Evolutionary conservation across 2,888 invertebrate species (phyloP).

Genomic region (Drosophila monieri): DNA sequence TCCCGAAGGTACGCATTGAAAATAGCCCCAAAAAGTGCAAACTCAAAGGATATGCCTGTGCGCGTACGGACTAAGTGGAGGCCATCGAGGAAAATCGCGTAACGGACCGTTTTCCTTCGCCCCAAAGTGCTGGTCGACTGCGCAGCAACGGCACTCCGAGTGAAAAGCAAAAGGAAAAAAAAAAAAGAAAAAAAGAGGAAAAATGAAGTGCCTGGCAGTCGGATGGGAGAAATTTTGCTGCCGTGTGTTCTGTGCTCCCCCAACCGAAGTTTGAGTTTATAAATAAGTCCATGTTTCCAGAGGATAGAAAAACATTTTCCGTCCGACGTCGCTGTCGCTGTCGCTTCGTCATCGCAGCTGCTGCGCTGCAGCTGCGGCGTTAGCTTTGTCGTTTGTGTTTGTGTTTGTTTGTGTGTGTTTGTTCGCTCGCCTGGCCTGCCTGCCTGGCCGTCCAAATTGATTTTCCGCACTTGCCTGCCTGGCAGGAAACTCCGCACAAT

Average conservation of each 20-base stretch:
- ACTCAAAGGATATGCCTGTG: slow-evolving; percentile 35
- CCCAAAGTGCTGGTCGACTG: slow-evolving; percentile 71
- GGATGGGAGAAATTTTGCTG: slow-evolving; percentile 72
- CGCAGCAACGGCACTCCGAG: slow-evolving; percentile 72
- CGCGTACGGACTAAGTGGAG: slow-evolving; percentile 47
- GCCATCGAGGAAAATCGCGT: slow-evolving; percentile 21
- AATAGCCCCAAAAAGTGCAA: slow-evolving; percentile 42
- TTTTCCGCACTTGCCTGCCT: slow-evolving; percentile 56
- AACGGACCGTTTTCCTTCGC: slow-evolving; percentile 47
- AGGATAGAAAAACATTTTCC: slow-evolving; percentile 63
- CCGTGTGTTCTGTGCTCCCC: slow-evolving; percentile 67
- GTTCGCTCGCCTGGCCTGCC: slow-evolving; percentile 4
- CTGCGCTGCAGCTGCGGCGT: slow-evolving; percentile 63
- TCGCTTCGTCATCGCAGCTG: slow-evolving; percentile 70
- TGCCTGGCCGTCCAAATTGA: slow-evolving; percentile 51
- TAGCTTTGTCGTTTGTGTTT: slow-evolving; percentile 52
- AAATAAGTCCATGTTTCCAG: slow-evolving; percentile 78
- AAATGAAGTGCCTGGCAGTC: slow-evolving; percentile 70
- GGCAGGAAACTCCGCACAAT: slow-evolving; percentile 30
- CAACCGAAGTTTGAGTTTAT: slow-evolving; percentile 78
- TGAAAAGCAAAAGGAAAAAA: slow-evolving; percentile 52
- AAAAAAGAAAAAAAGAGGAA: slow-evolving; percentile 50
- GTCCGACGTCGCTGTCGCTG: slow-evolving; percentile 28
- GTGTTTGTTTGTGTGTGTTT: slow-evolving; percentile 34
- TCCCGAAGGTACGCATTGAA: slow-evolving; percentile 83